Evolutionary conservation across 2,113 vertebrate species (phyloP).

Genomic region (Zosterops pallidus): DNA sequence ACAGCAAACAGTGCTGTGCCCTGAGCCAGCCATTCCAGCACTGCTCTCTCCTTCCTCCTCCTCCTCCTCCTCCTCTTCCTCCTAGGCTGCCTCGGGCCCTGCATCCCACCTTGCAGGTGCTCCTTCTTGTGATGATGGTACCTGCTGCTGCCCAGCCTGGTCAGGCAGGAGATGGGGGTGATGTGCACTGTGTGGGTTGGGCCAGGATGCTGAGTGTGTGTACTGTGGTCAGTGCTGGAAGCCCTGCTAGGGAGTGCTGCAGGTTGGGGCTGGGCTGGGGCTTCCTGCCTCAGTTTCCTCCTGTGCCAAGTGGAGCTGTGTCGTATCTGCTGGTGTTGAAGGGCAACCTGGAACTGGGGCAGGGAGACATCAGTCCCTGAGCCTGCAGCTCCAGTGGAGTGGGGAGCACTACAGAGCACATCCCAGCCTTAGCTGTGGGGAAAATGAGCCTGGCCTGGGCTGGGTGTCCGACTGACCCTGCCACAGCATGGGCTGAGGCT

Average conservation of each 20-base stretch:
- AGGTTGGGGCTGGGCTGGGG: background rate
- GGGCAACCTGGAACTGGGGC: background rate
- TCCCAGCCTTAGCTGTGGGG: fast-evolving
- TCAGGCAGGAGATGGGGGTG: background rate
- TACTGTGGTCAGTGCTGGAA: fast-evolving
- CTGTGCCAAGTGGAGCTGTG: fast-evolving
- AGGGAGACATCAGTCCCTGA: fast-evolving
- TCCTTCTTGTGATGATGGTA: background rate
- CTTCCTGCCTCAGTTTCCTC: background rate
- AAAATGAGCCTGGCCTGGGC: background rate
- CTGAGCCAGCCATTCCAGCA: background rate
- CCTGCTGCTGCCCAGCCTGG: background rate
- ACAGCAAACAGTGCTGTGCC: background rate
- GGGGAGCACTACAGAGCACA: fast-evolving
- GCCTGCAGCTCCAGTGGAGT: background rate
- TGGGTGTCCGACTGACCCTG: background rate
- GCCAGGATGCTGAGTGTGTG: background rate
- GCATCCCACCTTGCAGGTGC: background rate
- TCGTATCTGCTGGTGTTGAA: background rate
- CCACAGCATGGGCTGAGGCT: background rate
- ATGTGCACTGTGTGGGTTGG: fast-evolving
- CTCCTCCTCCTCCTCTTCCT: background rate
- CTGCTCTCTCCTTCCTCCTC: background rate
- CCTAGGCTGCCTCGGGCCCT: background rate
- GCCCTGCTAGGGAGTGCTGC: fast-evolving